A percentile compares a stretch with the other conserved stretches of the same genome.
These are phyloP conservation scores for Anarsia innoxiella DNA, from an alignment of 2,888 invertebrate species.

Conservation along the genomic window DNA sequence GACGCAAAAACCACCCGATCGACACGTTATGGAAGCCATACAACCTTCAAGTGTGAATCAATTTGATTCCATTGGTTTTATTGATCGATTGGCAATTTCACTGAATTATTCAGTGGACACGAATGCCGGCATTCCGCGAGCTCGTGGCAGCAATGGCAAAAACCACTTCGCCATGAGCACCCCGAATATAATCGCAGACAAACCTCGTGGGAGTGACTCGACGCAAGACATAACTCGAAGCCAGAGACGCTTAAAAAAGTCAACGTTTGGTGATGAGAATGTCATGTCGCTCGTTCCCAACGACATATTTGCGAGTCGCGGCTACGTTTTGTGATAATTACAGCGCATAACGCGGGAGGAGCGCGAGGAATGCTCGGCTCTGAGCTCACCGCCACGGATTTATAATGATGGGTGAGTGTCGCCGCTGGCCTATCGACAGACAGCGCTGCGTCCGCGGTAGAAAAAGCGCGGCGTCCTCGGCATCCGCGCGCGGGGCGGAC, in stretches of 20 bases:
- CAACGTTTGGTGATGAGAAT: conserved; percentile 72
- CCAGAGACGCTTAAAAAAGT: conserved; percentile 50
- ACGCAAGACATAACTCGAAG: conserved; percentile 44
- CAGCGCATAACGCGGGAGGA: conserved; percentile 66
- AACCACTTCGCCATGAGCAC: conserved; percentile 37
- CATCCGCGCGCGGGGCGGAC: conserved; percentile 51
- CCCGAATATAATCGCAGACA: conserved; percentile 45
- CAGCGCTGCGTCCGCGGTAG: conserved; percentile 27
- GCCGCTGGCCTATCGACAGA: conserved; percentile 54
- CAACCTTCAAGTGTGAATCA: conserved; percentile 70
- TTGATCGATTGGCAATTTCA: conserved; percentile 70
- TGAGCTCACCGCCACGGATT: conserved; percentile 68
- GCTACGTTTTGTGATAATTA: conserved; percentile 72
- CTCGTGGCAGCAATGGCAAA: conserved; percentile 57
- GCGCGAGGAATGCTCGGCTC: conserved; percentile 62
- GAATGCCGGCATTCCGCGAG: conserved; percentile 59
- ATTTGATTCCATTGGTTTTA: conserved; percentile 70
- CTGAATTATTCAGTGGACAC: conserved; percentile 71
- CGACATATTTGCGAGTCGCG: conserved; percentile 72
- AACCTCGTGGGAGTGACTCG: conserved; percentile 61
- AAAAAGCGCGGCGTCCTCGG: conserved; percentile 55
- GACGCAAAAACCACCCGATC: conserved; percentile 53
- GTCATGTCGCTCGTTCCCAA: conserved; percentile 71
- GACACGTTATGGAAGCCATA: conserved; percentile 58
- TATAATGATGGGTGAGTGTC: conserved; percentile 69